A percentile compares a stretch with the other conserved stretches of the same genome.
Conservation (phyloP, 2,113 vertebrate species). For the Oxygymnocypris stewartii region DNA sequence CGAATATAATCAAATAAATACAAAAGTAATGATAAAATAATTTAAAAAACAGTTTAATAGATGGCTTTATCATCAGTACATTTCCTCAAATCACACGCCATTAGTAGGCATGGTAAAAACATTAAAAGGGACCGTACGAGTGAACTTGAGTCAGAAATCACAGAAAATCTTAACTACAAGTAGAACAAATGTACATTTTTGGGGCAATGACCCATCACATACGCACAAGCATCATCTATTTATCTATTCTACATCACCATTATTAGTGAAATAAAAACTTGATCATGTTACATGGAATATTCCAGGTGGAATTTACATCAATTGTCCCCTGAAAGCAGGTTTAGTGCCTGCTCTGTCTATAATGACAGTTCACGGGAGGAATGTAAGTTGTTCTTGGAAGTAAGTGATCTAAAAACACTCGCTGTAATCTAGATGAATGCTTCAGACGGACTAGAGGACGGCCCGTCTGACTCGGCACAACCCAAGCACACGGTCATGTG, state of each 20-base stretch:
- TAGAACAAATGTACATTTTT: background rate
- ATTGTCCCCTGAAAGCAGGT: background rate
- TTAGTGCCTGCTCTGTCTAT: background rate
- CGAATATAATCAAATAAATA: background rate
- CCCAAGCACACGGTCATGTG: slow-evolving; percentile 21
- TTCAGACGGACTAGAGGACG: slow-evolving; percentile 36
- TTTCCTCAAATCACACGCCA: background rate
- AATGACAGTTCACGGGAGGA: background rate
- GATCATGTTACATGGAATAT: background rate
- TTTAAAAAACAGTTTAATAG: background rate
- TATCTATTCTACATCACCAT: background rate
- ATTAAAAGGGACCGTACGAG: background rate
- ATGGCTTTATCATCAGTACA: background rate
- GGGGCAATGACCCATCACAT: background rate
- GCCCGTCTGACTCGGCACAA: slow-evolving; percentile 59
- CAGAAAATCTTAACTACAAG: background rate
- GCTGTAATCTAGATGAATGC: slow-evolving; percentile 41
- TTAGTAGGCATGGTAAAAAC: background rate
- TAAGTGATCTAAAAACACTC: slow-evolving; percentile 36
- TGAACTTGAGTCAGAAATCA: background rate
- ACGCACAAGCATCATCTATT: background rate
- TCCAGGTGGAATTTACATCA: background rate
- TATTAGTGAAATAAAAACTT: background rate
- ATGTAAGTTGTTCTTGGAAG: slow-evolving; percentile 44
- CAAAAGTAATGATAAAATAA: background rate